Evolutionary conservation across 2,113 vertebrate species (phyloP).

Genomic region (Psittacula cyanocephala): DNA sequence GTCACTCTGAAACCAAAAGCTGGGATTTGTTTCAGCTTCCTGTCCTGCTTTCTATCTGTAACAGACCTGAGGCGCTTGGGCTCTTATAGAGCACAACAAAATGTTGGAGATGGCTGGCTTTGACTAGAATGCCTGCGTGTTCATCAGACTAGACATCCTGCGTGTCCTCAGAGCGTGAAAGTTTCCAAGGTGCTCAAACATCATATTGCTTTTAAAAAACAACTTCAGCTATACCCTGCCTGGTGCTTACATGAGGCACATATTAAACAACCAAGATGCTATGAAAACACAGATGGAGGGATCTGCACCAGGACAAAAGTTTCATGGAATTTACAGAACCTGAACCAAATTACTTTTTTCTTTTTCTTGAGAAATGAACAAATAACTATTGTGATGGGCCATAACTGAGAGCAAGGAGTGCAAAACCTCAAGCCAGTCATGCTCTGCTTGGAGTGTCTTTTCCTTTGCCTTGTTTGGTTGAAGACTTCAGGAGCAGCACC

Average conservation of each 20-base stretch:
- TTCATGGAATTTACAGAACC: neutral
- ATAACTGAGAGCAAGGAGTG: neutral
- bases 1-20: too few species aligned
- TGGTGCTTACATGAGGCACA: neutral
- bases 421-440: neutral
- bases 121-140: too few species aligned
- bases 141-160: too few species aligned
- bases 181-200: too few species aligned
- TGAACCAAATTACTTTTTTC: neutral
- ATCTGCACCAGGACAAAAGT: neutral
- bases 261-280: neutral
- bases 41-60: too few species aligned
- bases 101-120: too few species aligned
- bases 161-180: too few species aligned
- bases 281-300: neutral
- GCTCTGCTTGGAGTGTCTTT: neutral
- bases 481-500: neutral
- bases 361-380: neutral
- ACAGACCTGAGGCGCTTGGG: too few species aligned
- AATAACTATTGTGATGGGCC: neutral
- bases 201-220: neutral
- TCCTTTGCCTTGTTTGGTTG: neutral
- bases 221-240: neutral
- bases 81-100: too few species aligned
- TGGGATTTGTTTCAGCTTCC: too few species aligned